Conservation (phyloP, 2,888 invertebrate species). For the Diarsia brunnea region DNA sequence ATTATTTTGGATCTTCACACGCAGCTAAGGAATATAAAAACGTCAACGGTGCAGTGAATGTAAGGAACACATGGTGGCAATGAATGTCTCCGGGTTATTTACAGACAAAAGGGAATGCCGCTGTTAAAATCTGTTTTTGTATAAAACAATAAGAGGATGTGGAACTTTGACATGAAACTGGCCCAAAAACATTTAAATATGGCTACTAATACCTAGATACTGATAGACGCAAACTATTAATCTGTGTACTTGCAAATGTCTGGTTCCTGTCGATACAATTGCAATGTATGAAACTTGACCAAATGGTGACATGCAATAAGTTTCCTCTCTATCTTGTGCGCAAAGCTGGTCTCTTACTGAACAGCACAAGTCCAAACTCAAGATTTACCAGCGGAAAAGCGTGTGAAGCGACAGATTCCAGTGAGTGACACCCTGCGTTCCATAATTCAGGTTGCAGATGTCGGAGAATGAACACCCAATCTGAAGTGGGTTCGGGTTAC, state of each 20-base stretch:
- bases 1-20: constrained; percentile 87
- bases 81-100: constrained; percentile 73
- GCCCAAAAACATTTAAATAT: background rate
- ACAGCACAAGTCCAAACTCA: too few species aligned
- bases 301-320: background rate
- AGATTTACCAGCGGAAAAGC: too few species aligned
- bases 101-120: constrained; percentile 66
- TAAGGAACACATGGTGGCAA: constrained; percentile 81
- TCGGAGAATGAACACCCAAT: too few species aligned
- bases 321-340: too few species aligned
- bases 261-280: background rate
- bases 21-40: constrained; percentile 81
- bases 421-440: too few species aligned
- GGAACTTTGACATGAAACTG: constrained; percentile 13
- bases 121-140: constrained; percentile 56
- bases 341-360: too few species aligned
- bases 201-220: background rate
- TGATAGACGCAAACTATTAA: background rate
- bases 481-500: too few species aligned
- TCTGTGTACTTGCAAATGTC: background rate
- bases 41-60: constrained; percentile 81
- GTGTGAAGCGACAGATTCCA: too few species aligned
- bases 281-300: background rate
- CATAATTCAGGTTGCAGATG: too few species aligned
- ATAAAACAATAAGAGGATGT: constrained; percentile 50